Evolutionary conservation across 1,140 invertebrate species (phyloP), one percentile per base, ranked within the genome.

Genomic region (Ceratitis capitata): DNA sequence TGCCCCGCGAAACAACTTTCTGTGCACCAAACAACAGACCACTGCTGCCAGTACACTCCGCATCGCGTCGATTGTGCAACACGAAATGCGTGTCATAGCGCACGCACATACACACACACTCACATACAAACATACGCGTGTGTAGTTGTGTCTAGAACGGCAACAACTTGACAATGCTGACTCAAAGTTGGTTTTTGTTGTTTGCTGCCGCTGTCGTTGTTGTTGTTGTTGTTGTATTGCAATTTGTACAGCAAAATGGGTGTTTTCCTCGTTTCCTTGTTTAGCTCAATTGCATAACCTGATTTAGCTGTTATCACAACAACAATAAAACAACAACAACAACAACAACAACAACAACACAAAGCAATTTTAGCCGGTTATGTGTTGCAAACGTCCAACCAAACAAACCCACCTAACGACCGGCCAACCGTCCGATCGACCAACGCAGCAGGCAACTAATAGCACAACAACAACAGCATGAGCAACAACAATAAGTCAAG

Each of bases 291-390:
- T 78, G 69, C 69, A 78, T 78, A 78, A 78, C 69, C 69, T 78
- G 69, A 78, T 78, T 78, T 78, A n/a, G 39, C 23, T 78, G 69
- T 78, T 78, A 78, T 78, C 69, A 78, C 39, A 78, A 78, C n/a
- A n/a, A n/a, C n/a, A n/a, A n/a, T n/a, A n/a, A n/a, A n/a, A n/a
- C n/a, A n/a, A n/a, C n/a, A n/a, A n/a, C n/a, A n/a, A n/a, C n/a
- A n/a, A n/a, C n/a, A n/a, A n/a, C n/a, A n/a, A n/a, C n/a, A n/a
- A n/a, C n/a, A n/a, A n/a, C n/a, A 19, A 45, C 39, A 3, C 14
- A 16, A 19, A 35, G 39, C 69, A 78, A 23, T 45, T 78, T 78
- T 78, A 78, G 69, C 69, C 69, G 69, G 69, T 78, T 78, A 78
- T 78, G 69, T 23, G 19, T 26, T 45, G 39, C 69, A 1, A 56